phyloP scores from a whole-genome alignment of 2,888 invertebrate species.

The Anoplius nigerrimus region DNA sequence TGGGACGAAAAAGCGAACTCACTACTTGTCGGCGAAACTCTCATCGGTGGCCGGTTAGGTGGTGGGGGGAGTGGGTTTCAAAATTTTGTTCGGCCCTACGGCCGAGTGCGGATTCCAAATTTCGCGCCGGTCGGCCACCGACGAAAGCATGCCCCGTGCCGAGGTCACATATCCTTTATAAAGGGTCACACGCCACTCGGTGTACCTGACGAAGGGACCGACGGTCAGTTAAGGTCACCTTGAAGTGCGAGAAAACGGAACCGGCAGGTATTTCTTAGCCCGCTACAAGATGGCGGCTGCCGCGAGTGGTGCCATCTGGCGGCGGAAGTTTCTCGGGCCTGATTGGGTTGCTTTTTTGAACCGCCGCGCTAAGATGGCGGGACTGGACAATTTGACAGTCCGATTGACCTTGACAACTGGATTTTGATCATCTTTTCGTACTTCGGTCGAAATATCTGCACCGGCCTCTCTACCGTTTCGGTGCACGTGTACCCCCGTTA shows the following conservation, averaged over 20 bases:
- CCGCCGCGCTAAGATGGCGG: too few species aligned
- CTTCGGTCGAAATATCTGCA: conserved; percentile 74
- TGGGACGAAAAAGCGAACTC: conserved; percentile 65
- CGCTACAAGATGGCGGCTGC: conserved; percentile 33
- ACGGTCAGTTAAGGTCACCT: background rate
- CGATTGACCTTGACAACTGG: too few species aligned
- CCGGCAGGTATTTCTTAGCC: conserved; percentile 70
- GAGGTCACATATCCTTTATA: conserved; percentile 48
- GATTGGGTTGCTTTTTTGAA: conserved; percentile 6
- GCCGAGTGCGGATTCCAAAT: conserved; percentile 3
- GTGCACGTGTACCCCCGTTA: conserved; percentile 49
- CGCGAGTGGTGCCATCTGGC: background rate
- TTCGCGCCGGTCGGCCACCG: conserved; percentile 15
- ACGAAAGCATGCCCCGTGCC: conserved; percentile 37
- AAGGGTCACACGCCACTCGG: conserved; percentile 58
- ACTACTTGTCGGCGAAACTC: conserved; percentile 39
- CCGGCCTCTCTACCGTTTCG: conserved; percentile 48
- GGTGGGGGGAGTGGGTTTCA: too few species aligned
- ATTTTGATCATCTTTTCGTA: background rate
- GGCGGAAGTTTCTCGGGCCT: background rate
- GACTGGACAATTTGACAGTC: too few species aligned
- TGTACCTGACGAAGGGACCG: conserved; percentile 35
- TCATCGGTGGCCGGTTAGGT: conserved; percentile 36
- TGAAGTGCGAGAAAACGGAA: too few species aligned
- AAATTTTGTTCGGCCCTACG: conserved; percentile 14